Percentiles rank a stretch among this genome's conserved stretches.
Evolutionary conservation across 2,888 invertebrate species (phyloP).

Genomic region (Eumacrocentrus americanus): DNA sequence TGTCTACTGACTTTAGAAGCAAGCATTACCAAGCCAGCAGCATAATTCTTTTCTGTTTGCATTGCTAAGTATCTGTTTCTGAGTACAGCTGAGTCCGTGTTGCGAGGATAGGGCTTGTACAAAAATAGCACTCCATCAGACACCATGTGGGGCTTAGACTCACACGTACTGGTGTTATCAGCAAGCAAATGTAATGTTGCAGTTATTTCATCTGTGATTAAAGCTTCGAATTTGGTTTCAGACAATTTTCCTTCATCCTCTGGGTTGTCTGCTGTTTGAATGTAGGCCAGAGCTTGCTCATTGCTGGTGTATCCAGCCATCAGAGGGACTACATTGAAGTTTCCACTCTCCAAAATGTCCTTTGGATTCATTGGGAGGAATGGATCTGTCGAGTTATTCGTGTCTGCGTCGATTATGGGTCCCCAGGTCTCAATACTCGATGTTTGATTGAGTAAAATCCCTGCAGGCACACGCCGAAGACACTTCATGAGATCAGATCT

Average conservation of each 20-base stretch:
- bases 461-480: slow-evolving; percentile 68
- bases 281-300: slow-evolving; percentile 74
- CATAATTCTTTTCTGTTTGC: slow-evolving; percentile 77
- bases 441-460: slow-evolving; percentile 67
- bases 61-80: slow-evolving; percentile 74
- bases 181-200: slow-evolving; percentile 40
- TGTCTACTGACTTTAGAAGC: slow-evolving; percentile 68
- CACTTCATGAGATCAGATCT: slow-evolving; percentile 74
- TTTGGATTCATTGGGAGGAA: slow-evolving; percentile 75
- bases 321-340: slow-evolving; percentile 73
- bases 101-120: slow-evolving; percentile 73
- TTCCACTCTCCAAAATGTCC: slow-evolving; percentile 68
- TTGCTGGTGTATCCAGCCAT: slow-evolving; percentile 81
- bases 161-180: slow-evolving; percentile 58
- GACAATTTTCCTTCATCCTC: slow-evolving; percentile 69
- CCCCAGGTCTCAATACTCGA: slow-evolving; percentile 72
- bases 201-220: slow-evolving; percentile 66
- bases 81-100: slow-evolving; percentile 67
- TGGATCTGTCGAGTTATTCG: slow-evolving; percentile 68
- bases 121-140: slow-evolving; percentile 78
- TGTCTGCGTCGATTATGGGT: slow-evolving; percentile 77
- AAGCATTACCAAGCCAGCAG: slow-evolving; percentile 73
- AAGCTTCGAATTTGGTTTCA: slow-evolving; percentile 67
- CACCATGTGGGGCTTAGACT: slow-evolving; percentile 55
- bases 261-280: slow-evolving; percentile 65